Percentiles rank a stretch among this genome's conserved stretches.
phyloP scores from a whole-genome alignment of 2,797 vertebrate species.

The Phrynocephalus guinanensis region DNA sequence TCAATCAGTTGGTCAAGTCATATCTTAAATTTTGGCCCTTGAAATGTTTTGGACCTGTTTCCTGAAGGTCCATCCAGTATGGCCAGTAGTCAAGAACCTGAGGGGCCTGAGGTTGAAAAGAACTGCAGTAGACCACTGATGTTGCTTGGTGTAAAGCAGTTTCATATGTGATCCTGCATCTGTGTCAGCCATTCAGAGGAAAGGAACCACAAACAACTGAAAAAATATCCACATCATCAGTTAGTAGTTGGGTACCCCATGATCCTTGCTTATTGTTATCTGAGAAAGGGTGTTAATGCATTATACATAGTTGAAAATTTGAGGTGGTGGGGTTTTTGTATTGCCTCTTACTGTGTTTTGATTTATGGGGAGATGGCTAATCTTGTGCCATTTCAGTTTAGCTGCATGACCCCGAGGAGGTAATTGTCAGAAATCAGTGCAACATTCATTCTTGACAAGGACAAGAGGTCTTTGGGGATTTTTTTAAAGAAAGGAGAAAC shows the following conservation, averaged over 20 bases:
- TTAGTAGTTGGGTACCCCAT: background rate
- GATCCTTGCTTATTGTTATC: background rate
- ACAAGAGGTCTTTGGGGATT: slow-evolving; percentile 37
- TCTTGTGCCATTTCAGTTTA: background rate
- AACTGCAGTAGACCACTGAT: too few species aligned
- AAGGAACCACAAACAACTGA: background rate
- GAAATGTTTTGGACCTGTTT: too few species aligned
- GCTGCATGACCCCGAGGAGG: background rate
- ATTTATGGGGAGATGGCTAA: background rate
- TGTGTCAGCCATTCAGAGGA: background rate
- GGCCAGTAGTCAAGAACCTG: too few species aligned
- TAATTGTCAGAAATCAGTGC: slow-evolving; percentile 55
- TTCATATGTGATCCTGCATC: background rate
- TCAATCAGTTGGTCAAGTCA: background rate
- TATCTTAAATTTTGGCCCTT: too few species aligned
- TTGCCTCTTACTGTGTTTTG: background rate
- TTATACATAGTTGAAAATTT: background rate
- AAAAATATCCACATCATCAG: background rate
- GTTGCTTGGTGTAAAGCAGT: background rate
- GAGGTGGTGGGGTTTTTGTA: background rate
- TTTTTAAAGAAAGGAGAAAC: slow-evolving; percentile 6
- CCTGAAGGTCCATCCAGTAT: too few species aligned
- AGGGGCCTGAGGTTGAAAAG: too few species aligned
- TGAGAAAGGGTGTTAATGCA: background rate
- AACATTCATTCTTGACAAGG: slow-evolving; percentile 56